These are phyloP conservation scores for Drosophila repleta DNA, from an alignment of 1,140 invertebrate genomes.

Conservation along the genomic window DNA sequence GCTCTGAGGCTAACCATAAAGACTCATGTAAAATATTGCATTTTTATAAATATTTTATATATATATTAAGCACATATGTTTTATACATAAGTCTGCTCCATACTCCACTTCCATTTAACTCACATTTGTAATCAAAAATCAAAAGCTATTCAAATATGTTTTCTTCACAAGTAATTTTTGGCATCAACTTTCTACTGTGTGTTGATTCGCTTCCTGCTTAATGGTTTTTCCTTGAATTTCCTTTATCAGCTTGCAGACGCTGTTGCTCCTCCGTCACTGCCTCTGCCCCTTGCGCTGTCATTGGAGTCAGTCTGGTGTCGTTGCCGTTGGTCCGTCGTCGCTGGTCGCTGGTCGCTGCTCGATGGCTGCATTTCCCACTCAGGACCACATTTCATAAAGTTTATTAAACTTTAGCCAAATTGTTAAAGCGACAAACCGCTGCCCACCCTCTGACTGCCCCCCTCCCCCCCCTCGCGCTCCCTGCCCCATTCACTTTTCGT, in stretches of 20 bases:
- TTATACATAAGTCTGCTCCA: too few species aligned
- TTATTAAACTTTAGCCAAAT: conserved; percentile 82
- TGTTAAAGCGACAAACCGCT: conserved; percentile 70
- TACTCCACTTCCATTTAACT: too few species aligned
- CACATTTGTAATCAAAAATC: too few species aligned
- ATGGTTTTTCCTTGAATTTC: conserved; percentile 22
- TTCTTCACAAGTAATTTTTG: not conserved
- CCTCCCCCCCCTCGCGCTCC: not conserved
- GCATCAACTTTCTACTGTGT: conserved; percentile 39
- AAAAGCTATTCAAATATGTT: not conserved
- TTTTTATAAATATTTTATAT: too few species aligned
- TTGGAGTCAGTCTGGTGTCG: conserved; percentile 61
- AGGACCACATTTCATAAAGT: conserved; percentile 80
- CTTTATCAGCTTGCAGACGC: conserved; percentile 37
- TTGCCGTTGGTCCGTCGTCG: conserved; percentile 24
- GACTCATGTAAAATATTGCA: too few species aligned
- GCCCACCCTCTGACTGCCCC: conserved; percentile 3
- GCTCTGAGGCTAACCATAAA: too few species aligned
- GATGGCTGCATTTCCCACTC: conserved; percentile 75
- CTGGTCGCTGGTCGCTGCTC: not conserved
- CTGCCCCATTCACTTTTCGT: conserved; percentile 68
- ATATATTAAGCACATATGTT: too few species aligned
- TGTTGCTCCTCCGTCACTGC: not conserved
- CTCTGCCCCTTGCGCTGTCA: conserved; percentile 16
- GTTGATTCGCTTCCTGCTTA: conserved; percentile 24